Percentiles rank a stretch among this genome's conserved stretches.
These are phyloP conservation scores for Chrysemys picta DNA, from an alignment of 2,113 vertebrate genomes.

Conservation along the genomic window DNA sequence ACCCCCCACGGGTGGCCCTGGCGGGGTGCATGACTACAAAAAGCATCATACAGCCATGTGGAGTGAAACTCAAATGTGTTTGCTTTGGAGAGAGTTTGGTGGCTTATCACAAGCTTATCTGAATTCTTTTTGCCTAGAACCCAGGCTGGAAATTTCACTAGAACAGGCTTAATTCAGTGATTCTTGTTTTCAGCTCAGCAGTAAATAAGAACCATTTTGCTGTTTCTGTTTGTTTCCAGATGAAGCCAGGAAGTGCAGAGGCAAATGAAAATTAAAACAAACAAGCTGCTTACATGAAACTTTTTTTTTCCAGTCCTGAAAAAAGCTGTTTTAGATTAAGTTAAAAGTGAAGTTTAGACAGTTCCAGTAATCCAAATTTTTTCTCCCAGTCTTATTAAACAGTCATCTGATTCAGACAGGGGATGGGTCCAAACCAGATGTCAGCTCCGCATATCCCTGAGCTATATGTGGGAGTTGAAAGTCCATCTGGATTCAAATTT, in stretches of 20 bases:
- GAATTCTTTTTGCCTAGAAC: neutral
- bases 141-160: neutral
- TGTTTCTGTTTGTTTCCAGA: neutral
- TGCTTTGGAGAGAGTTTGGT: neutral
- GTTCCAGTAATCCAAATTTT: neutral
- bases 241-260: neutral
- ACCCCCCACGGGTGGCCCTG: no score
- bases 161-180: neutral
- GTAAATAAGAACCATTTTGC: conserved; percentile 1
- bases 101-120: neutral
- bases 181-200: neutral
- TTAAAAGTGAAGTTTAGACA: neutral
- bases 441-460: conserved; percentile 20
- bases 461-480: conserved; percentile 27
- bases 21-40: neutral
- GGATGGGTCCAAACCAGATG: neutral
- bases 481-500: neutral
- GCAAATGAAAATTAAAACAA: neutral
- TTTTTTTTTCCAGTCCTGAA: neutral
- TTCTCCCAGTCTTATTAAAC: conserved; percentile 34
- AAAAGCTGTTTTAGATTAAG: conserved; percentile 24
- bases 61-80: neutral
- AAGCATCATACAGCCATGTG: neutral
- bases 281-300: neutral
- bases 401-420: neutral